phyloP scores from a whole-genome alignment of 2,113 vertebrate genomes.

The Neomonachus schauinslandi region DNA sequence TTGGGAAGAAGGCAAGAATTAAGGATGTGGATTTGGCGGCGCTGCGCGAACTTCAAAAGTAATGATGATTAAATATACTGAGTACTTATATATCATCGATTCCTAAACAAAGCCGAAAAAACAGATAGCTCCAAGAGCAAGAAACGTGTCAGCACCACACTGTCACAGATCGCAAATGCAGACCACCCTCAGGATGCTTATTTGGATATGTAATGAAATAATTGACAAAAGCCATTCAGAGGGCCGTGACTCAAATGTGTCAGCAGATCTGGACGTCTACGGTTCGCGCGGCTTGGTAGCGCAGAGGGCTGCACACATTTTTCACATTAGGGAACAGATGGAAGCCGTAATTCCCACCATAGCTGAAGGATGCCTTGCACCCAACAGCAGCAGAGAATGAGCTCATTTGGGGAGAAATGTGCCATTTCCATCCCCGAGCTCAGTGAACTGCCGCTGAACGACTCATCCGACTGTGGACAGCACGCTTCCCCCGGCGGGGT shows the following conservation, averaged over 20 bases:
- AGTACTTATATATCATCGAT: constrained; percentile 76
- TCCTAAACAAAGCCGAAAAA: constrained; percentile 74
- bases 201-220: constrained; percentile 86
- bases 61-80: constrained; percentile 78
- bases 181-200: constrained; percentile 87
- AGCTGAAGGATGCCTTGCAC: constrained; percentile 81
- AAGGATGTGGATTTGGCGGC: constrained; percentile 75
- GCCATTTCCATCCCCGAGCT: constrained; percentile 78
- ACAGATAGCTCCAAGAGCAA: constrained; percentile 74
- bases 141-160: constrained; percentile 75
- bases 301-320: constrained; percentile 81
- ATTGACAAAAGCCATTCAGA: constrained; percentile 82
- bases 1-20: constrained; percentile 80
- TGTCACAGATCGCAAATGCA: constrained; percentile 79
- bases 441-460: constrained; percentile 66
- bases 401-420: constrained; percentile 82
- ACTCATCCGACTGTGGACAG: constrained; percentile 63
- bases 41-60: constrained; percentile 79
- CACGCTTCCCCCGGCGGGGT: constrained; percentile 25
- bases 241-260: constrained; percentile 82
- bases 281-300: constrained; percentile 75
- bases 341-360: constrained; percentile 85
- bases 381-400: constrained; percentile 86
- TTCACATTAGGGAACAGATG: constrained; percentile 88
- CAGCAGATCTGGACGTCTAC: constrained; percentile 79